Percentiles rank a stretch among this genome's conserved stretches.
Evolutionary conservation across 2,888 invertebrate genomes (phyloP).

Genomic region (Agonopterix heracliana): DNA sequence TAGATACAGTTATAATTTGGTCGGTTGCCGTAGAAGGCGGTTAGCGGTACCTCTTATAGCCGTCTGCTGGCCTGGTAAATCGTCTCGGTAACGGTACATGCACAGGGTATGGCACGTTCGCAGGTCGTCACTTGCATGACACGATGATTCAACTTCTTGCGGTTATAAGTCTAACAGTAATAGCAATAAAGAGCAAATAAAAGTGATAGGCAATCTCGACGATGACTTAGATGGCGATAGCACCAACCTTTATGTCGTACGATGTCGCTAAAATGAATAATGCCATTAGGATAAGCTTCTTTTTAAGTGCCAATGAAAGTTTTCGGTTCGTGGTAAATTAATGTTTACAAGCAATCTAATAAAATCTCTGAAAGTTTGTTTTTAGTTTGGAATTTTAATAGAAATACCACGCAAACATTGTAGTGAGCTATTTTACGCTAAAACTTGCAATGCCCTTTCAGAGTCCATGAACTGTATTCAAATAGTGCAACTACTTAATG

Average conservation of each 20-base stretch:
- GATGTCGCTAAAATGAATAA: constrained; percentile 1
- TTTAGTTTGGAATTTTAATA: no score
- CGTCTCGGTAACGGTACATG: constrained; percentile 43
- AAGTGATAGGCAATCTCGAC: neutral
- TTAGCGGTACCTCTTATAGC: constrained; percentile 57
- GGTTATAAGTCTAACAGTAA: constrained; percentile 11
- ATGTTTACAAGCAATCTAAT: no score
- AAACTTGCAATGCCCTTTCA: no score
- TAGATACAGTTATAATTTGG: constrained; percentile 64
- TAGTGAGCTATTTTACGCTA: no score
- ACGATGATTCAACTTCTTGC: constrained; percentile 17
- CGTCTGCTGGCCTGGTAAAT: constrained; percentile 42
- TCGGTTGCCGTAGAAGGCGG: constrained; percentile 45
- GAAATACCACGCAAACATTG: no score
- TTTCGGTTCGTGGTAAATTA: no score
- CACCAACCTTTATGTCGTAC: constrained; percentile 4
- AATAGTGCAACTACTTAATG: no score
- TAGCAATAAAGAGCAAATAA: constrained; percentile 8
- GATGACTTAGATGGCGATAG: neutral
- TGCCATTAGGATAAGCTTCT: neutral
- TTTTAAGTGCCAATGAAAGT: no score
- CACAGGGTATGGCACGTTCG: constrained; percentile 19
- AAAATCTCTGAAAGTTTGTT: no score
- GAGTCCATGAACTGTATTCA: no score
- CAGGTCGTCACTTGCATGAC: constrained; percentile 13